A percentile compares a stretch with the other conserved stretches of the same genome.
These are phyloP conservation scores for Triplophysa tibetana DNA, from an alignment of 2,113 vertebrate genomes.

Conservation along the genomic window DNA sequence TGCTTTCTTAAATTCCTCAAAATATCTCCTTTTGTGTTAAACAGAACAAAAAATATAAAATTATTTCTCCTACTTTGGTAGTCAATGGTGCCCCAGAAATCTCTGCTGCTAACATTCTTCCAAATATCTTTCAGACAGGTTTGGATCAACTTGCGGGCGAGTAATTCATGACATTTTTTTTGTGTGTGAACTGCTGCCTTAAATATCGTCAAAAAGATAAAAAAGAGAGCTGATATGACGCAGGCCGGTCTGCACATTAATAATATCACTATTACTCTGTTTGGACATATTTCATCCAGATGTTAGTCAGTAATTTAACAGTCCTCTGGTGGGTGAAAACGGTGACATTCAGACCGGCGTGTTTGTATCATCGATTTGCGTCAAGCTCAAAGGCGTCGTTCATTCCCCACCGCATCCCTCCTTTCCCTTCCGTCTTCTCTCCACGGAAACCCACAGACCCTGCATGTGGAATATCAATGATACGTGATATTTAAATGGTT, in stretches of 20 bases:
- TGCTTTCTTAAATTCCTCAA: too few species aligned
- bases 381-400: constrained; percentile 56
- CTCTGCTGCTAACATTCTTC: too few species aligned
- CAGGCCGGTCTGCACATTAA: not conserved
- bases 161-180: too few species aligned
- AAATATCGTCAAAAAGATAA: too few species aligned
- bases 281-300: constrained; percentile 9
- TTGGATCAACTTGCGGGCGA: too few species aligned
- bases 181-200: too few species aligned
- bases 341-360: constrained; percentile 72
- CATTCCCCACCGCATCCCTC: constrained; percentile 53
- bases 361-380: constrained; percentile 76
- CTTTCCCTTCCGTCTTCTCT: constrained; percentile 38
- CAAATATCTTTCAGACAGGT: too few species aligned
- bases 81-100: too few species aligned
- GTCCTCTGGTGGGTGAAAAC: constrained; percentile 66
- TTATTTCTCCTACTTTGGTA: too few species aligned
- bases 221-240: too few species aligned
- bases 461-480: constrained; percentile 72
- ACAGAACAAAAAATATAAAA: too few species aligned
- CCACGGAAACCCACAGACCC: constrained; percentile 44
- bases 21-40: too few species aligned
- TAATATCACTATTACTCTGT: constrained; percentile 41
- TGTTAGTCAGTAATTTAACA: constrained; percentile 66
- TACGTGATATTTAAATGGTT: constrained; percentile 75